Evolutionary conservation across 2,113 vertebrate genomes (phyloP), one percentile per base, ranked within the genome.

Genomic region (Marmota monax): DNA sequence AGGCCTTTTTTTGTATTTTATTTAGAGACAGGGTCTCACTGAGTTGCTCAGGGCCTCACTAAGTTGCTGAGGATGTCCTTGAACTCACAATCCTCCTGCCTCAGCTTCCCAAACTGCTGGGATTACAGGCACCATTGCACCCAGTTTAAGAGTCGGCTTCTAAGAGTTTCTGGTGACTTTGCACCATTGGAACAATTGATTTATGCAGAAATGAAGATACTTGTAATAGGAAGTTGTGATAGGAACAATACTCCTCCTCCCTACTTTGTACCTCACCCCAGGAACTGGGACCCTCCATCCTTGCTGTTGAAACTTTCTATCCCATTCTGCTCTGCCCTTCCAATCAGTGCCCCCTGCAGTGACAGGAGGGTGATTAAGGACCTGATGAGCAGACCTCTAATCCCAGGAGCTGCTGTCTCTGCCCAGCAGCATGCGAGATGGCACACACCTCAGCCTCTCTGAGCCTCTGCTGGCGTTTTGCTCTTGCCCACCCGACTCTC

Each of bases 351-450:
- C 20, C 7, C 51, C 11, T 4, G 18, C 42, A 37, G 48, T 13
- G 48, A 82, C 27, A 82, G 25, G 22, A 84, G 56, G 42, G 4
- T 23, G 13, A 29, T 2, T 18, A 20, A 27, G 56, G 37, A n/a
- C 4, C 0, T 0, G 10, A 13, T 0, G 0, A 6, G 53, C 27
- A 16, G 18, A 16, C 34, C 79, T 48, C 70, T 29, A 1, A 18
- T 7, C 29, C 51, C 34, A 73, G 37, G 20, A 70, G 78, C 72
- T 39, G 4, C 34, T 48, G 25, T 20, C 7, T 63, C 56, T 16
- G 9, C 14, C 22, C 3, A 7, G 69, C 29, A 39, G 10, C 53
- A 42, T 17, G 37, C 37, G 56, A 56, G 48, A 16, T 1, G 29
- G 61, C 5, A 1, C 14, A 6, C n/a, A 29, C 16, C n/a, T 82